Base-by-base conservation (phyloP, 2,797 vertebrate genomes). In the Nothura maculosa region DNA sequence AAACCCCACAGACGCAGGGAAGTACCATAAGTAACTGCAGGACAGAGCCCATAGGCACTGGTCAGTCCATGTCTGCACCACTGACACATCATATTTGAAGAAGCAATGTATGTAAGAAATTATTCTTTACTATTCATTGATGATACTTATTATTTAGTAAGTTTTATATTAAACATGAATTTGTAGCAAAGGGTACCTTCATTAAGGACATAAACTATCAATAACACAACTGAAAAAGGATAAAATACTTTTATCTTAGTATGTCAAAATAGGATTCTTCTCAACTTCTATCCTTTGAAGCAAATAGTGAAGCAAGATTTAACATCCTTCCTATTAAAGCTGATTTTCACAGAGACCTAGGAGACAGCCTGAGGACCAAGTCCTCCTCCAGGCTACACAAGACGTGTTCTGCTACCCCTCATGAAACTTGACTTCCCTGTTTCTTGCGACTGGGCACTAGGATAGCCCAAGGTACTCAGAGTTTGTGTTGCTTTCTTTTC, bases 401-500 rank as follows among this genome's bases (percentile, higher is more conserved):
- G 21, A 82, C 6, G 30, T 14, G 25, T 48, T 84, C 81, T 69
- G 25, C 34, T 77, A 28, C 28, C 11, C 12, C 2, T 24, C 32
- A 42, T 19, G 8, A 80, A 62, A 67, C 38, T 50, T 54, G 40
- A n/a, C 52, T 68, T 74, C 61, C 34, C 54, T 70, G 8, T 2
- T 81, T 90, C 64, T 54, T 81, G n/a, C 45, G 61, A 66, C 34
- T 50, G n/a, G 9, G 20, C 10, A 85, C 43, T 70, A 74, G 47
- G 42, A 73, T 2, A 80, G 10, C 11, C 77, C 6, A 58, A 0
- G 0, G 15, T 8, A 47, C 24, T 22, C 14, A 50, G 15, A 63
- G 10, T 2, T 50, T 55, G 28, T 38, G 20, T 88, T 15, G 19
- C 50, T 66, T 73, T 67, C 38, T 88, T 48, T 64, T 36, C 38